These are phyloP conservation scores for Platalea minor DNA, from an alignment of 2,797 vertebrate genomes.

Conservation along the genomic window DNA sequence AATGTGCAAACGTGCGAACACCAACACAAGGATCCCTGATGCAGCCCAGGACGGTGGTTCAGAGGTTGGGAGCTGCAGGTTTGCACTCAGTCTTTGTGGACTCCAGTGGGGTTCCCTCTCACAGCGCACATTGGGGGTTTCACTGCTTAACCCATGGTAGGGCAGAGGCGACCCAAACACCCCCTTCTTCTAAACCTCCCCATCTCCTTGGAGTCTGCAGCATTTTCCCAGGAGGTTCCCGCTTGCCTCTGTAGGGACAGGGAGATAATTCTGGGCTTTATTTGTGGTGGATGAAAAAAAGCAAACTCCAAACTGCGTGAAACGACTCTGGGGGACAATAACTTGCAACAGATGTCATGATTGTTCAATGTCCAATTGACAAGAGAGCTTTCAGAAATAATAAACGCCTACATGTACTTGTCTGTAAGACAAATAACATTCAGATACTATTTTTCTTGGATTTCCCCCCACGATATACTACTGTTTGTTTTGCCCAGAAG, in stretches of 20 bases:
- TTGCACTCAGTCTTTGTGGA: background rate
- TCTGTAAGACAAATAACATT: background rate
- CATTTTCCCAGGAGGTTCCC: background rate
- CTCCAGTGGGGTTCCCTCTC: background rate
- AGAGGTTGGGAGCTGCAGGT: background rate
- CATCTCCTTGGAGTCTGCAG: background rate
- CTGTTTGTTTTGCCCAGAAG: background rate
- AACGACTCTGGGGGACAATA: background rate
- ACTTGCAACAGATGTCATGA: background rate
- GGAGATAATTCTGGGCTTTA: constrained; percentile 3
- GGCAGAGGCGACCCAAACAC: background rate
- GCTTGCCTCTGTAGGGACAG: background rate
- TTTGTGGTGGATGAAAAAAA: constrained; percentile 16
- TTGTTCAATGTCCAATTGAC: background rate
- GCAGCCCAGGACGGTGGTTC: background rate
- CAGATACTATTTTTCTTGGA: constrained; percentile 39
- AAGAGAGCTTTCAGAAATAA: constrained; percentile 43
- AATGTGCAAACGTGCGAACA: background rate
- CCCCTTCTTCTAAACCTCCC: background rate
- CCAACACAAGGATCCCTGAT: background rate
- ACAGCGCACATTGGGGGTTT: background rate
- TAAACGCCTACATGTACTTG: background rate
- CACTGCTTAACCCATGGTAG: background rate
- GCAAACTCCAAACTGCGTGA: constrained; percentile 20
- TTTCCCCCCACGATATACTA: background rate